Evolutionary conservation across 2,797 vertebrate species (phyloP).

Genomic region (Paguma larvata): DNA sequence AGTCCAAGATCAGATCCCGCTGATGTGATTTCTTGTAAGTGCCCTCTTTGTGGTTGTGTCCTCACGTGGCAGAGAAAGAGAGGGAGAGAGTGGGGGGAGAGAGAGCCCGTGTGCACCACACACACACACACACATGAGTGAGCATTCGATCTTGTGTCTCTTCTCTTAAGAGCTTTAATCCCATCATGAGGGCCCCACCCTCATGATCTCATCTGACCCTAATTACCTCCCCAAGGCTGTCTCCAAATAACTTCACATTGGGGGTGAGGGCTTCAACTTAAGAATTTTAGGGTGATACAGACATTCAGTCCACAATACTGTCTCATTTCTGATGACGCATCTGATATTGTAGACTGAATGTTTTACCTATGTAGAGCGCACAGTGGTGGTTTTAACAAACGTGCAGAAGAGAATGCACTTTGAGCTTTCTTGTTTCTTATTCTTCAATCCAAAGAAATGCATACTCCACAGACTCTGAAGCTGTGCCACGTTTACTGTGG

Average conservation of each 20-base stretch:
- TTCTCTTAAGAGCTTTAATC: background rate
- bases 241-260: background rate
- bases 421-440: background rate
- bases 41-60: background rate
- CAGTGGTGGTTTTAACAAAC: background rate
- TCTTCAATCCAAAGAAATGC: background rate
- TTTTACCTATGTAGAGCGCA: background rate
- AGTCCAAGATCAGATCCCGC: background rate
- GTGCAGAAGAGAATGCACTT: background rate
- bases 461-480: background rate
- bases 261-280: background rate
- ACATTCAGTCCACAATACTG: background rate
- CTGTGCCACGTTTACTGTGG: background rate
- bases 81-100: background rate
- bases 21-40: background rate
- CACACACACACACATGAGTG: fast-evolving
- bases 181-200: background rate
- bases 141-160: background rate
- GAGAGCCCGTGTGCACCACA: too few relatives aligned
- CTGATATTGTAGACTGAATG: background rate
- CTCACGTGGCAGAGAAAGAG: background rate
- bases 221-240: background rate
- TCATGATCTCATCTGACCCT: background rate
- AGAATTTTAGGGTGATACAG: background rate
- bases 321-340: background rate